Evolutionary conservation across 2,797 vertebrate species (phyloP).

Genomic region (Margarornis squamiger): DNA sequence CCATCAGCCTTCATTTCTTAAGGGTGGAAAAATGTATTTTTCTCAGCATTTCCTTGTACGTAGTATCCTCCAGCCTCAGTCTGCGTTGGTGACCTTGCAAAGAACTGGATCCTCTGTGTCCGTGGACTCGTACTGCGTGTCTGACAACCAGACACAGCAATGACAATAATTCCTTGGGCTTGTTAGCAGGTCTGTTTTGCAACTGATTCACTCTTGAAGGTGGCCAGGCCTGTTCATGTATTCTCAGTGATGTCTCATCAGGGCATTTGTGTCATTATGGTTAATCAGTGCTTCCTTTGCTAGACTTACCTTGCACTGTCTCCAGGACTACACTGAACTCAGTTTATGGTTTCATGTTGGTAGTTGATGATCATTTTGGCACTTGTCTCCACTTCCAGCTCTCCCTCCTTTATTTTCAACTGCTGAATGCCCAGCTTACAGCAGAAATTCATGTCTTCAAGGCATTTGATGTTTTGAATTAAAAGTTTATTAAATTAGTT

Average conservation of each 20-base stretch:
- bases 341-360: rapidly evolving
- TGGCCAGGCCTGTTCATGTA: not conserved
- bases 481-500: not conserved
- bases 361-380: not conserved
- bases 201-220: not conserved
- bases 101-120: not conserved
- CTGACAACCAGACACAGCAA: not conserved
- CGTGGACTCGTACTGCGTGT: not conserved
- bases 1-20: not conserved
- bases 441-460: not conserved
- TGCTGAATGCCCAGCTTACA: not conserved
- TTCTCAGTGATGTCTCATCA: not conserved
- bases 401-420: not conserved
- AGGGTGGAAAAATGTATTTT: not conserved
- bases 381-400: not conserved
- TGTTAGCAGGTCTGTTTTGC: not conserved
- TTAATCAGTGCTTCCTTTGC: not conserved
- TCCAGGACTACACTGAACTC: not conserved
- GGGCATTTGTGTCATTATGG: not conserved
- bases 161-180: not conserved
- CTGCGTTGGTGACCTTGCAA: not conserved
- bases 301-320: not conserved
- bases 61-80: not conserved
- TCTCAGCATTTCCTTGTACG: not conserved
- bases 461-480: not conserved